These are phyloP conservation scores for Myrmecobius fasciatus DNA, from an alignment of 2,113 vertebrate species.

Conservation along the genomic window DNA sequence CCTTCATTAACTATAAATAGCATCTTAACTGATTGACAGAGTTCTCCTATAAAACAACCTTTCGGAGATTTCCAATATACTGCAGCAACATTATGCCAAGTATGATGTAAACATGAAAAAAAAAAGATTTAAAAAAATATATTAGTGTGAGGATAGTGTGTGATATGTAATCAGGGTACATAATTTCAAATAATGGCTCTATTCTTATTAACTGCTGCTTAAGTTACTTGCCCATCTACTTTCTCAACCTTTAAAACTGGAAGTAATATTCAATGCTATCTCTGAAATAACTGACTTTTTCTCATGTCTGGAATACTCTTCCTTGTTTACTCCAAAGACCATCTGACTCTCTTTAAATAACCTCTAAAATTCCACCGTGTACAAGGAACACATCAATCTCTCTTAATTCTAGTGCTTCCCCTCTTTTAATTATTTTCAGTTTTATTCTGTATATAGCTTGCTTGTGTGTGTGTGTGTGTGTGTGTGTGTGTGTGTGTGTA, in stretches of 20 bases:
- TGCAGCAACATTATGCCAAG: background rate
- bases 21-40: background rate
- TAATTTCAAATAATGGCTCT: background rate
- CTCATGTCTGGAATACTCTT: background rate
- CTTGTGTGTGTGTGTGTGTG: background rate
- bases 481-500: background rate
- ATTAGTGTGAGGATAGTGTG: background rate
- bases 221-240: background rate
- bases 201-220: background rate
- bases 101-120: background rate
- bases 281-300: background rate
- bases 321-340: background rate
- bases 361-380: background rate
- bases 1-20: background rate
- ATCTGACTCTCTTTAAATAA: background rate
- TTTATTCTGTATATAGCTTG: background rate
- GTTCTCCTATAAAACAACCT: slow-evolving; percentile 11
- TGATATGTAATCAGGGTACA: background rate
- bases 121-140: background rate
- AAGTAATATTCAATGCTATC: background rate
- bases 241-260: background rate
- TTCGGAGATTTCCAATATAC: background rate
- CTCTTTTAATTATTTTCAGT: background rate
- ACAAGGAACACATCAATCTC: background rate
- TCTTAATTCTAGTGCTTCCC: background rate